phyloP scores from a whole-genome alignment of 2,113 vertebrate species.

The Pachypanchax playfairii region DNA sequence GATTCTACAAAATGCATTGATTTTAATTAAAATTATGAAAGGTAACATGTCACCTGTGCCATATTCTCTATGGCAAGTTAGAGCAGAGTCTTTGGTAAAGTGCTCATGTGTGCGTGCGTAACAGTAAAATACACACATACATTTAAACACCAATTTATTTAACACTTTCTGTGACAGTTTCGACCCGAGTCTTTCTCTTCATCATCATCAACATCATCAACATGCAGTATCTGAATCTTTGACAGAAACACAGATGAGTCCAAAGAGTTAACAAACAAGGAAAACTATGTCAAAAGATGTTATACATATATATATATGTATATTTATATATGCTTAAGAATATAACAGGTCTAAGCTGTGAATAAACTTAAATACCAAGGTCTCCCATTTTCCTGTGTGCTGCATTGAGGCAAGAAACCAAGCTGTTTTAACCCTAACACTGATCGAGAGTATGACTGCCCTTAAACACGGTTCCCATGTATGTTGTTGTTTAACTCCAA shows the following conservation, averaged over 20 bases:
- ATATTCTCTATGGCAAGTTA: slow-evolving; percentile 35
- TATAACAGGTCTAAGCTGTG: slow-evolving; percentile 76
- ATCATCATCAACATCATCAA: slow-evolving; percentile 33
- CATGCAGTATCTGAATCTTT: slow-evolving; percentile 43
- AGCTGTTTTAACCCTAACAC: slow-evolving; percentile 38
- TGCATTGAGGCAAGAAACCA: slow-evolving; percentile 22
- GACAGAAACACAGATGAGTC: slow-evolving; percentile 35
- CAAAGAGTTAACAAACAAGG: slow-evolving; percentile 35
- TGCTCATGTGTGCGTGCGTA: slow-evolving; percentile 55
- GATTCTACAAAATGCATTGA: slow-evolving; percentile 50
- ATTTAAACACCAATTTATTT: slow-evolving; percentile 44
- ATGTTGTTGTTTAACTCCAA: slow-evolving; percentile 27
- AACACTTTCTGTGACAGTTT: slow-evolving; percentile 44
- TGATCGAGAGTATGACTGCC: slow-evolving; percentile 37
- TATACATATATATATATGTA: slow-evolving; percentile 60
- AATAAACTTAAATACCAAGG: slow-evolving; percentile 55
- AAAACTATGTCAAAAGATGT: slow-evolving; percentile 40
- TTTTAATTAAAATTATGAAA: slow-evolving; percentile 37
- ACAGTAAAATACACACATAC: too few relatives aligned
- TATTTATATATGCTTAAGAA: too few relatives aligned
- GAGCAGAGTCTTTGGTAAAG: slow-evolving; percentile 36
- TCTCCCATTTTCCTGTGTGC: slow-evolving; percentile 66
- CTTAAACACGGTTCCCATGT: slow-evolving; percentile 42
- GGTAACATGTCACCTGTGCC: slow-evolving; percentile 4
- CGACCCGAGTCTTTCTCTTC: slow-evolving; percentile 51